phyloP scores from a whole-genome alignment of 2,888 invertebrate species.

The Aporophyla lueneburgensis region DNA sequence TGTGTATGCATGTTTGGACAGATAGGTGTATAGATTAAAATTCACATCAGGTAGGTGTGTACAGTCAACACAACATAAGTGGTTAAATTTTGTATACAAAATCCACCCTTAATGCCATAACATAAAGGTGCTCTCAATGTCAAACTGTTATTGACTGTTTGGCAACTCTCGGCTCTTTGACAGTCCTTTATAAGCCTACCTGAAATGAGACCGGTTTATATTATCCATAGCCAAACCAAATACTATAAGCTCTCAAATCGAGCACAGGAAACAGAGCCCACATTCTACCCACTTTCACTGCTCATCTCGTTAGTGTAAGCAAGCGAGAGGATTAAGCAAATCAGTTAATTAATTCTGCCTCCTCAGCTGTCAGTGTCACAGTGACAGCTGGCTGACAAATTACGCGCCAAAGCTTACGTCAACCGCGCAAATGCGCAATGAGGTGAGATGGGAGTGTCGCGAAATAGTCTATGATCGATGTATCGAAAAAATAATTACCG shows the following conservation, averaged over 20 bases:
- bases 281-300: slow-evolving; percentile 40
- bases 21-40: too few relatives aligned
- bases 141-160: background rate
- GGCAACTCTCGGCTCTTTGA: background rate
- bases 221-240: background rate
- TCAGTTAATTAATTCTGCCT: slow-evolving; percentile 43
- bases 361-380: slow-evolving; percentile 37
- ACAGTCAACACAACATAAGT: background rate
- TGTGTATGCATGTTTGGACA: too few relatives aligned
- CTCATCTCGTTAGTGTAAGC: slow-evolving; percentile 40
- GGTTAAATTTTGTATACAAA: background rate
- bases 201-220: slow-evolving; percentile 18
- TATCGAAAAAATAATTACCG: slow-evolving; percentile 8
- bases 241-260: background rate
- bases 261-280: slow-evolving; percentile 37
- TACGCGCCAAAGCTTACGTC: slow-evolving; percentile 53
- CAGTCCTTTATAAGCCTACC: background rate
- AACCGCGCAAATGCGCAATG: slow-evolving; percentile 23
- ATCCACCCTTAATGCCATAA: background rate
- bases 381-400: slow-evolving; percentile 58
- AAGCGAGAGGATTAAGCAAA: slow-evolving; percentile 49
- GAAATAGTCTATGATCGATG: slow-evolving; percentile 9
- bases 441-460: slow-evolving; percentile 12
- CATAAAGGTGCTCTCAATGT: background rate
- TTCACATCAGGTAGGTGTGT: background rate